Conservation (phyloP, 1,140 invertebrate species). For the Ylistrum balloti region DNA sequence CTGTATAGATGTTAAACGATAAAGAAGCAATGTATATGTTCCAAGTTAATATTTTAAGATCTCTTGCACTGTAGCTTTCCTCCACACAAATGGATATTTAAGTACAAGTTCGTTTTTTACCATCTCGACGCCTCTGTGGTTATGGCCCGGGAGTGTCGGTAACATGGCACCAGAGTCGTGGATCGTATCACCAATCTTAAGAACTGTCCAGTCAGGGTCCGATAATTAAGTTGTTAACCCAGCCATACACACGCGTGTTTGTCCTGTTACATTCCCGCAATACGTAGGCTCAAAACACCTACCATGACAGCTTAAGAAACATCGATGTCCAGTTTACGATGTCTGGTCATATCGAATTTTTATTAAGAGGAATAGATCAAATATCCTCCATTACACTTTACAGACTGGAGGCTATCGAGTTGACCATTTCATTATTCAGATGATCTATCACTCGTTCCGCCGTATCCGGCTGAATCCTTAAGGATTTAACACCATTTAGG, state of each 20-base stretch:
- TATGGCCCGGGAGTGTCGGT: background rate
- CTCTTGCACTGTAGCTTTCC: background rate
- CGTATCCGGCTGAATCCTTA: background rate
- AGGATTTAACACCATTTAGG: conserved; percentile 30
- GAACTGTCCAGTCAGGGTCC: background rate
- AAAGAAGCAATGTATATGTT: too few species aligned
- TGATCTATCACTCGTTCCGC: conserved; percentile 12
- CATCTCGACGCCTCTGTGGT: background rate
- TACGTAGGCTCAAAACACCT: background rate
- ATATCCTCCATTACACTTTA: background rate
- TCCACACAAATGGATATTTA: background rate
- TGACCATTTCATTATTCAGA: conserved; percentile 29
- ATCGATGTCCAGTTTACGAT: conserved; percentile 14
- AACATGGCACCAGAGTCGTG: background rate
- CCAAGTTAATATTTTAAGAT: too few species aligned
- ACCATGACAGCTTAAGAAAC: background rate
- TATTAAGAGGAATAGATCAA: background rate
- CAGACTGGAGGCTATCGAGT: background rate
- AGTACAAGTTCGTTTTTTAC: background rate
- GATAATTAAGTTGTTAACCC: conserved; percentile 39
- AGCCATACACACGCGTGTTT: background rate
- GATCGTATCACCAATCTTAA: background rate
- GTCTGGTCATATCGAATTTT: conserved; percentile 24
- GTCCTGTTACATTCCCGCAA: background rate
- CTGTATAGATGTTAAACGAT: too few species aligned